Evolutionary conservation across 2,113 vertebrate species (phyloP).

Genomic region (Bettongia penicillata): DNA sequence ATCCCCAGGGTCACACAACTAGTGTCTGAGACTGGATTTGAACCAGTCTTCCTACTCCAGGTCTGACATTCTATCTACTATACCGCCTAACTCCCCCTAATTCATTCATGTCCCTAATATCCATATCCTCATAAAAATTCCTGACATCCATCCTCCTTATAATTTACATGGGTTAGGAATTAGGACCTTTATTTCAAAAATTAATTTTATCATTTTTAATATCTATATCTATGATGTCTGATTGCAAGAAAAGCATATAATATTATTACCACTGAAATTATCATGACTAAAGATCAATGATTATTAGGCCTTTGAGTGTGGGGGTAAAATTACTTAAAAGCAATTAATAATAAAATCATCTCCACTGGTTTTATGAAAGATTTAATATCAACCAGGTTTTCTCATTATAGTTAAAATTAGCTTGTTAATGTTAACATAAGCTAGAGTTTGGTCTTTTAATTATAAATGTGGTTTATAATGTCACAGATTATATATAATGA

Average conservation of each 20-base stretch:
- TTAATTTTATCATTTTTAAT: neutral
- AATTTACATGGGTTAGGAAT: neutral
- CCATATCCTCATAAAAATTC: neutral
- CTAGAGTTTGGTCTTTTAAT: slow-evolving; percentile 23
- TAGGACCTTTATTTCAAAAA: neutral
- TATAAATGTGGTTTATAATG: neutral
- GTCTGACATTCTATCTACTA: neutral
- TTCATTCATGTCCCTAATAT: neutral
- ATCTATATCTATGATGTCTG: neutral
- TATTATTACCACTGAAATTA: neutral
- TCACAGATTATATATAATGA: neutral
- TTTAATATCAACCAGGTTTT: slow-evolving; percentile 33
- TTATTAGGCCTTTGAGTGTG: neutral
- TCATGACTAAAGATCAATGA: neutral
- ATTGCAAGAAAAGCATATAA: neutral
- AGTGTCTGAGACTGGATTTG: neutral
- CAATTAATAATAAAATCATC: slow-evolving; percentile 16
- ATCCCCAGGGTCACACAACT: neutral
- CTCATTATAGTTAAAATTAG: slow-evolving; percentile 29
- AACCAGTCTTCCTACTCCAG: neutral
- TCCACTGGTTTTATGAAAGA: neutral
- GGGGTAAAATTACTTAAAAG: neutral
- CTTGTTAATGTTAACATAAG: neutral
- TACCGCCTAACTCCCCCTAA: neutral
- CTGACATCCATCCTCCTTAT: neutral